Percentiles rank a stretch among this genome's conserved stretches.
These are phyloP conservation scores for Neoarius graeffei DNA, from an alignment of 2,113 vertebrate genomes.

Conservation along the genomic window DNA sequence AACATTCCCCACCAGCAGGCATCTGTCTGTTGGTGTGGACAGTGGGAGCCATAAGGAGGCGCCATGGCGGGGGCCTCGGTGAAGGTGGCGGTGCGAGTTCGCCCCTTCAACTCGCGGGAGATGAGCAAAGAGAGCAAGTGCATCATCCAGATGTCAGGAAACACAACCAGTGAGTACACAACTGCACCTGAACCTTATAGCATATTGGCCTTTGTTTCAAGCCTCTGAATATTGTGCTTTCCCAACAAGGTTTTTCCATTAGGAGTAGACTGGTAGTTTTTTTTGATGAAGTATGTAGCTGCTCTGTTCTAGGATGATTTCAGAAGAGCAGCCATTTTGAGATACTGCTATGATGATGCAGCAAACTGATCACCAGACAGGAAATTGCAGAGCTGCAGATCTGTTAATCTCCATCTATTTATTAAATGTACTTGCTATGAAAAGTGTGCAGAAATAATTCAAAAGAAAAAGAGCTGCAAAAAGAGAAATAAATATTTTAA, in stretches of 20 bases:
- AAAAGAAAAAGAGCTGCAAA: background rate
- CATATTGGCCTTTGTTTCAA: background rate
- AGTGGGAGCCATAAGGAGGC: constrained; percentile 54
- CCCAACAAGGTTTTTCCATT: background rate
- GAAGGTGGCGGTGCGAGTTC: constrained; percentile 96
- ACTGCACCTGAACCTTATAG: background rate
- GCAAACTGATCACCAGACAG: constrained; percentile 29
- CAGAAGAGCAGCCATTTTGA: constrained; percentile 42
- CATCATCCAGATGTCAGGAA: constrained; percentile 98
- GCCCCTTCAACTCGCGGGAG: constrained; percentile 97
- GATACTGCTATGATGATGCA: constrained; percentile 16
- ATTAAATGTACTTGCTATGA: constrained; percentile 26
- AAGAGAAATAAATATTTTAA: background rate
- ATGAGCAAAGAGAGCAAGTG: constrained; percentile 93
- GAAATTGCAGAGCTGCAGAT: constrained; percentile 46
- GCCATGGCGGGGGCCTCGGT: constrained; percentile 93
- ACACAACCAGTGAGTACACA: constrained; percentile 93
- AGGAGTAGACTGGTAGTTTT: background rate
- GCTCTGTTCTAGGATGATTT: constrained; percentile 26
- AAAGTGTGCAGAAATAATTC: background rate
- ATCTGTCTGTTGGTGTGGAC: constrained; percentile 20
- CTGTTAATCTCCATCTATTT: constrained; percentile 27
- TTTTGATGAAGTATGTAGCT: constrained; percentile 12
- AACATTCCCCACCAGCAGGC: constrained; percentile 36
- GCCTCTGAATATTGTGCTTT: background rate